Evolutionary conservation across 2,797 vertebrate genomes (phyloP), one percentile per base, ranked within the genome.

Genomic region (Macroramphosus scolopax): DNA sequence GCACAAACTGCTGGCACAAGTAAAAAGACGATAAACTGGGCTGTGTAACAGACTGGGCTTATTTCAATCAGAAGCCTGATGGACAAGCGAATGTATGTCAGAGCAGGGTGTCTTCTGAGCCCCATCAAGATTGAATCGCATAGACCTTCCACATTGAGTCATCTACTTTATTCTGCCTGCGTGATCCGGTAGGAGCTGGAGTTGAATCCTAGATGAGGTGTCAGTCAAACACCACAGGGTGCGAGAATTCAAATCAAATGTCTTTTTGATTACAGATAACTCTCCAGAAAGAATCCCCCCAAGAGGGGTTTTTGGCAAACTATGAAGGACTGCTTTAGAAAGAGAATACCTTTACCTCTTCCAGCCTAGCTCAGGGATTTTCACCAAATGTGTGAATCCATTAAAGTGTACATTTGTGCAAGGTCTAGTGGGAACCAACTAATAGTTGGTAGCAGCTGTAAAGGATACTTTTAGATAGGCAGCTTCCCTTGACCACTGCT

Each of bases 341-440:
- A 40, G 25, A 60, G 24, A 36, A 36, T 51, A 57, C 46, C 39
- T 16, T 47, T 36, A 20, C 24, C 20, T 51, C 61, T 44, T 44
- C 52, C 48, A 51, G 53, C 28, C 40, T 58, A 48, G 53, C 39
- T 25, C 4, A 15, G 20, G 47, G 46, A 63, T 63, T 70, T 76
- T 77, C 58, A 62, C 70, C 54, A 77, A 81, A 86, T 69, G 39
- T 75, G 60, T 24, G 50, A 80, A 89, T 88, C 68, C 4, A 88
- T 89, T n/a, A 69, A 46, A 16, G 36, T 60, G 58, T 67, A 64
- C 54, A 56, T 65, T 52, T 59, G 49, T 58, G 63, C 56, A 64
- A 64, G 55, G 50, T 79, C 82, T 72, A 76, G 50, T 3, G 72
- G 80, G 81, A 84, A 80, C 80, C 65, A 72, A 87, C 85, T 81